Base-by-base conservation (phyloP, 2,888 invertebrate genomes). In the Agriopis aurantiaria region DNA sequence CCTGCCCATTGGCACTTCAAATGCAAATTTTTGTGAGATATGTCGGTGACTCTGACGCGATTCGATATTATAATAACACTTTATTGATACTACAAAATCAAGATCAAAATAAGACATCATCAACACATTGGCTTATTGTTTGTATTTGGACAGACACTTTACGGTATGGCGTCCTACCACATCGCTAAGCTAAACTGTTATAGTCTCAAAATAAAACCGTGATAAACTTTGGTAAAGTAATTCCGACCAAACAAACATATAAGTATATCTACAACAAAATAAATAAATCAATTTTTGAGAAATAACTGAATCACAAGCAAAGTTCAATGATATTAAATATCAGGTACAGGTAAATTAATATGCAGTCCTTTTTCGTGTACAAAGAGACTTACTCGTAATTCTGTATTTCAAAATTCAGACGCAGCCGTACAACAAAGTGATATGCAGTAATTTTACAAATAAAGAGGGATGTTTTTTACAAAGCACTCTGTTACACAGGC, bases 391-490 rank as follows among this genome's bases (percentile, higher is more conserved):
- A 55, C 68, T 64, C 43, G n/a, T 53, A 59, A 49, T 40, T 56
- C 56, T 14, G 55, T 62, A 68, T 74, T 65, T 71, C 49, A 65
- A 57, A 62, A 71, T 67, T 73, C 71, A 68, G n/a, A 57, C 56
- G 58, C 60, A 55, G 66, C 23, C 46, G 52, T 64, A 63, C 33
- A 66, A 71, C 69, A 68, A 73, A 74, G 69, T 69, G 72, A 71
- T 56, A 69, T 67, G 70, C 69, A 69, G 68, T 74, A 75, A 71
- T 70, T 72, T 68, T 11, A 56, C 65, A 72, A 74, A 73, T 66
- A 75, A 66, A 66, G 68, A 66, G 49, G 59, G 56, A 65, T 46
- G 11, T 56, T 66, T 71, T 60, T 69, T 66, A 63, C 61, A 14
- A 58, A 60, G 45, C 52, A 45, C 53, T 45, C 60, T 33, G 45